Base-by-base conservation (phyloP, 2,888 invertebrate species). In the Agrilus mali region DNA sequence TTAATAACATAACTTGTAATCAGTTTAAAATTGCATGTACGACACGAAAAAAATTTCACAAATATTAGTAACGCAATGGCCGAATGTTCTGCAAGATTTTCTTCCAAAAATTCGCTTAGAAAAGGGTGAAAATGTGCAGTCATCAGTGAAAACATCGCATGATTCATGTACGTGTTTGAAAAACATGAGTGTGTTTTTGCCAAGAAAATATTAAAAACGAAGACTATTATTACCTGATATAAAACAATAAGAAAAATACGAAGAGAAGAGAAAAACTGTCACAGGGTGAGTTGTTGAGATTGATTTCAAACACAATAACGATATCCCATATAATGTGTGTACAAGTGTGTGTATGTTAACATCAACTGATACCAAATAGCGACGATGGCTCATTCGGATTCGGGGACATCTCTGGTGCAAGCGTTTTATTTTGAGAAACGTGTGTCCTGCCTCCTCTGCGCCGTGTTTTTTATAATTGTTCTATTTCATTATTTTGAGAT, bases 341-440 rank as follows among this genome's bases (percentile, higher is more conserved):
- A 27, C 10, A 27, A 27, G 27, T 27, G 2, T 7, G 27, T 27
- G 54, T 50, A 55, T 52, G 56, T 27, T 27, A 27, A 27, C 27
- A 27, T 27, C 58, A 61, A 63, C 61, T 60, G 60, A 60, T 51
- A 51, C 53, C 49, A 51, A 52, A 52, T 51, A 52, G 50, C 20
- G 20, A 20, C 20, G 20, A 20, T 20, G 20, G 20, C 53, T 48
- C 50, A 48, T 50, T 59, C 58, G 59, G 61, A 62, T 64, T 63
- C 59, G 62, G 64, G 64, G 64, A 65, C 64, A 64, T 61, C 61
- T 63, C 54, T 55, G 61, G 60, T 63, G 65, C 58, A 58, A 56
- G 54, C 54, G 65, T 66, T 66, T 67, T 67, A 66, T 66, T 67
- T 67, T 67, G 56, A 64, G 64, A 63, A 61, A 60, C 60, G 61